Evolutionary conservation across 1,140 invertebrate species (phyloP), one percentile per base, ranked within the genome.

Genomic region (Trialeurodes vaporariorum): DNA sequence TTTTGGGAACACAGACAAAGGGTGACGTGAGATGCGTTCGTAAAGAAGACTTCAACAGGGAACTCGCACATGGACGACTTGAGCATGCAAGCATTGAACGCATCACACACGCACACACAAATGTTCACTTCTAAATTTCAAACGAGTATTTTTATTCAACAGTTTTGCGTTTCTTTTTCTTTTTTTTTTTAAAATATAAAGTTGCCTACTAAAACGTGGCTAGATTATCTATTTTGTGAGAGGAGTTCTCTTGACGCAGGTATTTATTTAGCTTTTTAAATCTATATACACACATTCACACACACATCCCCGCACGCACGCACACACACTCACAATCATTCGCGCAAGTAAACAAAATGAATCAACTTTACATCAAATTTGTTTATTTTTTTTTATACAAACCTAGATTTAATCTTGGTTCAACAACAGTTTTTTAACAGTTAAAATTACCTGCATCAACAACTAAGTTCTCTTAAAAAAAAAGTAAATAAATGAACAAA

Each of bases 351-450:
- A 49, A 49, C 34, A 49, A 49, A 9, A 49, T n/a, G 34, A 49
- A 49, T 49, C 34, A 49, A 49, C 34, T 49, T 49, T 49, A 49
- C 34, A 49, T 49, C 34, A 49, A 49, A 49, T 49, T 49, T 49
- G 34, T 49, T 49, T 49, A 49, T 49, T n/a, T n/a, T n/a, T n/a
- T n/a, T n/a, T 49, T 49, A 49, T 49, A 49, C 34, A 49, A 49
- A 9, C 34, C 34, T 49, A 49, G 34, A 49, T 49, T 49, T 49
- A 9, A 49, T 49, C 34, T 49, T 49, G 34, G 34, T 49, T 49
- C 34, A 49, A 49, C 34, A 49, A 49, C 17, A 49, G 34, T 49
- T 49, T n/a, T n/a, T 49, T 49, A 49, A 49, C 34, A 49, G 34
- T 49, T 49, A 49, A n/a, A n/a, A 49, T 49, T 49, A 49, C 34